Conservation (phyloP, 2,113 vertebrate species). For the Psephotus haematonotus region DNA sequence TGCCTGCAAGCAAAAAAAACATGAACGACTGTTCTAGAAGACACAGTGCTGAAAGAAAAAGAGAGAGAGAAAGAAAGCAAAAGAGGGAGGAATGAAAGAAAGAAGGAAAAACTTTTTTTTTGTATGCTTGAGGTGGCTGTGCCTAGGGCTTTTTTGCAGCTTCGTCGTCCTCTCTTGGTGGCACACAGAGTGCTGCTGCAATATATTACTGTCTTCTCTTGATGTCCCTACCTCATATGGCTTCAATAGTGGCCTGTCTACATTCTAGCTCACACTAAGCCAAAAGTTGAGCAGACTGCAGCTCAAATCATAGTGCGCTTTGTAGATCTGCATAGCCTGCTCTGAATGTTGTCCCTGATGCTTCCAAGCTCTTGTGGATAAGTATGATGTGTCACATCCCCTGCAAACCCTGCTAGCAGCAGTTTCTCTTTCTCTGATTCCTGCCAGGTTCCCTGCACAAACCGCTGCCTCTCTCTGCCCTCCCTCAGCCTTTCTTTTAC, state of each 20-base stretch:
- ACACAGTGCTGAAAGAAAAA: neutral
- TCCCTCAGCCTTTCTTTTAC: neutral
- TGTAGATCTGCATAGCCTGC: neutral
- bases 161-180: neutral
- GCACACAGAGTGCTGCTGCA: neutral
- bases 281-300: neutral
- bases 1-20: neutral
- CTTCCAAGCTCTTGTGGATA: neutral
- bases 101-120: neutral
- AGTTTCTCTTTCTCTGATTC: neutral
- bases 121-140: neutral
- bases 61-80: neutral
- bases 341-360: neutral
- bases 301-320: neutral
- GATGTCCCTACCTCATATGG: neutral
- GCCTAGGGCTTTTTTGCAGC: neutral
- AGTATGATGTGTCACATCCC: neutral
- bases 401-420: neutral
- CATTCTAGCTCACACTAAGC: neutral
- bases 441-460: neutral
- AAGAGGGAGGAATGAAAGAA: too few species aligned
- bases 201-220: neutral
- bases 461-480: neutral
- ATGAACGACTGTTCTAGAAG: neutral
- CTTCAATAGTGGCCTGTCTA: neutral